A percentile compares a stretch with the other conserved stretches of the same genome.
Conservation (phyloP, 2,797 vertebrate species). For the Leptoclinus maculatus region DNA sequence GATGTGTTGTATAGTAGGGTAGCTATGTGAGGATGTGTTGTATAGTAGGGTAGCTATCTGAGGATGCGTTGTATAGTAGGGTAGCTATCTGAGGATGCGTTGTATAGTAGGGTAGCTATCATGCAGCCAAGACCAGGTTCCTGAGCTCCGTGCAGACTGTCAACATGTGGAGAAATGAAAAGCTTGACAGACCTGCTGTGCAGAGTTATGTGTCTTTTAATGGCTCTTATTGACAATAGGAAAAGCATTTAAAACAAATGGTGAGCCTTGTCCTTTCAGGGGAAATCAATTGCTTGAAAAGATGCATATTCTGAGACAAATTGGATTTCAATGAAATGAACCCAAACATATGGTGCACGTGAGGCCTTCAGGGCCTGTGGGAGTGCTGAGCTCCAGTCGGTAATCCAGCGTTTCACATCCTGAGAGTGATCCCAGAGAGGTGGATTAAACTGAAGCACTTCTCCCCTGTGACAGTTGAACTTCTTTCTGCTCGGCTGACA, state of each 20-base stretch:
- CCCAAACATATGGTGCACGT: not conserved
- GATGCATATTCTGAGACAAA: not conserved
- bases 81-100: not conserved
- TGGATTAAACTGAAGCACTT: not conserved
- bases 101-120: not conserved
- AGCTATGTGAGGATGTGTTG: not conserved
- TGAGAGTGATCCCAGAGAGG: not conserved
- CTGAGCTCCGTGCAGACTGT: not conserved
- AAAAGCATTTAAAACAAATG: not conserved
- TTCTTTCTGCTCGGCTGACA: not conserved
- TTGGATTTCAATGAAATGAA: not conserved
- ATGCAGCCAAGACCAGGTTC: not conserved
- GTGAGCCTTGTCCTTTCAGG: not conserved
- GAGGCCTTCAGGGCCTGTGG: slow-evolving; percentile 2
- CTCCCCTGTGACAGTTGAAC: slow-evolving; percentile 1
- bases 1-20: not conserved
- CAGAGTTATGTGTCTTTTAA: not conserved
- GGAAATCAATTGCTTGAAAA: slow-evolving; percentile 8
- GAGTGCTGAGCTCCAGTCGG: not conserved
- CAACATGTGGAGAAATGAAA: not conserved
- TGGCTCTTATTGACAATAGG: not conserved
- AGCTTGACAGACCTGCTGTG: not conserved
- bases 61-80: not conserved
- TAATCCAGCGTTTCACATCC: slow-evolving; percentile 21
- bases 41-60: not conserved